phyloP scores from a whole-genome alignment of 2,797 vertebrate genomes.

The Lagorchestes hirsutus region DNA sequence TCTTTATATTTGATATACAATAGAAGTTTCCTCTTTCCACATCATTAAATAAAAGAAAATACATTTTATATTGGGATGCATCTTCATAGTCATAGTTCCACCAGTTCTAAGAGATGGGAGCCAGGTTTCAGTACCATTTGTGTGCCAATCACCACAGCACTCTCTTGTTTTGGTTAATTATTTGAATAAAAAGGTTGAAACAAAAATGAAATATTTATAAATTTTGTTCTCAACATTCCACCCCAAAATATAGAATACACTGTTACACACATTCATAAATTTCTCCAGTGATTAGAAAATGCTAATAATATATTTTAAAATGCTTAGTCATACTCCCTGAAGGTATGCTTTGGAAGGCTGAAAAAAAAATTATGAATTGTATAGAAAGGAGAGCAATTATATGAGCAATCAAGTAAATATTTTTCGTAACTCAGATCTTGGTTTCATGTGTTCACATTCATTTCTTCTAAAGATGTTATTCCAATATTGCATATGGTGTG shows the following conservation, averaged over 20 bases:
- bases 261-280: no score
- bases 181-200: conserved; percentile 17
- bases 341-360: conserved; percentile 10
- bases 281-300: background rate
- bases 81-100: background rate
- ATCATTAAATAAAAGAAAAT: background rate
- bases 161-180: background rate
- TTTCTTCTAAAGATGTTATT: background rate
- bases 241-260: no score
- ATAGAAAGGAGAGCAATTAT: background rate
- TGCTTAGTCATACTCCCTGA: conserved; percentile 17
- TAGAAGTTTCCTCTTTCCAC: background rate
- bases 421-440: background rate
- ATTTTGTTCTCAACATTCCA: background rate
- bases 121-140: background rate
- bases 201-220: background rate
- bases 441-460: background rate
- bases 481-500: background rate
- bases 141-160: conserved; percentile 2
- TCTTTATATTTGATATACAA: background rate
- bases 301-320: background rate
- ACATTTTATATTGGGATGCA: background rate
- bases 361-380: conserved; percentile 6
- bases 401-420: background rate
- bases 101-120: conserved; percentile 18